Percentiles rank a stretch among this genome's conserved stretches.
phyloP scores from a whole-genome alignment of 2,113 vertebrate species.

The Cyanocitta stelleri region DNA sequence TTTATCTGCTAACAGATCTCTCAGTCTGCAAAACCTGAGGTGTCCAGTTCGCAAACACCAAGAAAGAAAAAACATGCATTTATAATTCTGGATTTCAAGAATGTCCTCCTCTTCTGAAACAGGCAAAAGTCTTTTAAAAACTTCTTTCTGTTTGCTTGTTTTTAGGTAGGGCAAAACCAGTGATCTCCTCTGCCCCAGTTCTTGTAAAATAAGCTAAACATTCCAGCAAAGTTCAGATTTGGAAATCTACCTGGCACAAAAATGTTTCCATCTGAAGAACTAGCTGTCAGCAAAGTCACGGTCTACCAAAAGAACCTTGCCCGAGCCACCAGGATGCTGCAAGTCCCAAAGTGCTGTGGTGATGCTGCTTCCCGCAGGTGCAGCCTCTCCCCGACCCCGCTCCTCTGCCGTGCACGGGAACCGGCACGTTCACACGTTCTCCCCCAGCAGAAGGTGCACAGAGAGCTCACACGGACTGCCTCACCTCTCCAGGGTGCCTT shows the following conservation, averaged over 20 bases:
- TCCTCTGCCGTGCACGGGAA: neutral
- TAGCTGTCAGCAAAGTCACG: rapidly evolving
- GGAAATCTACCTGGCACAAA: neutral
- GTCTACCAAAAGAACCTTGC: neutral
- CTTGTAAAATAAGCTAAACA: neutral
- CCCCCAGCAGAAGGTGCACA: neutral
- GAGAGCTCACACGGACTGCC: no score
- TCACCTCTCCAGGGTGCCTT: neutral
- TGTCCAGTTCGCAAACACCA: neutral
- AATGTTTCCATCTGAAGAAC: neutral
- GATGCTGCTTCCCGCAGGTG: rapidly evolving
- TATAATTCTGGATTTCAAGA: neutral
- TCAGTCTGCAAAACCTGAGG: neutral
- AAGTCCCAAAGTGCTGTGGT: neutral
- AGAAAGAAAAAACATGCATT: neutral
- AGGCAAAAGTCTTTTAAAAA: neutral
- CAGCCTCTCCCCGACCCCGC: neutral
- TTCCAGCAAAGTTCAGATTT: neutral
- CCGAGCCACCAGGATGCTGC: neutral
- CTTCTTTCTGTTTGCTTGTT: neutral
- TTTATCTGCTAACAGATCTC: neutral
- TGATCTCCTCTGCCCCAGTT: neutral
- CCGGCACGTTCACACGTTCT: neutral
- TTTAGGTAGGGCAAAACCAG: neutral
- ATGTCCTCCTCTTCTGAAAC: neutral